phyloP scores from a whole-genome alignment of 2,888 invertebrate species.

The Nyleta sp. region DNA sequence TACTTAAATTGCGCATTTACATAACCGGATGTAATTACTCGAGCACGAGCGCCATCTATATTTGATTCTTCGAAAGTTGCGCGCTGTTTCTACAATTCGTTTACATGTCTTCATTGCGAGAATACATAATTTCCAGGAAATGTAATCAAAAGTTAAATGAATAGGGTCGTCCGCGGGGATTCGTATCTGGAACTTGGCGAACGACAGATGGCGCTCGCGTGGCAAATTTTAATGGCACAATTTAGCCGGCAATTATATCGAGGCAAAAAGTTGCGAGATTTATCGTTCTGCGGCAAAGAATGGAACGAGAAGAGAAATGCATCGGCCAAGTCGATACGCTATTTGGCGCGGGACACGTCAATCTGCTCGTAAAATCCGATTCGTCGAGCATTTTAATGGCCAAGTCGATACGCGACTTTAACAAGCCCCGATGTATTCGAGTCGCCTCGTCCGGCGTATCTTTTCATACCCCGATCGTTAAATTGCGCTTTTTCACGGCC shows the following conservation, averaged over 20 bases:
- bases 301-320: background rate
- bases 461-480: background rate
- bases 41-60: no score
- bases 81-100: slow-evolving; percentile 58
- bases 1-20: no score
- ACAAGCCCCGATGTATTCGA: slow-evolving; percentile 9
- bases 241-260: slow-evolving; percentile 5
- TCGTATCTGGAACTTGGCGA: background rate
- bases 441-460: background rate
- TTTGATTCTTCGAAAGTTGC: no score
- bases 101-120: slow-evolving; percentile 16
- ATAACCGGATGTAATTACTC: no score
- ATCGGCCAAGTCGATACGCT: background rate
- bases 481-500: background rate
- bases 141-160: slow-evolving; percentile 35
- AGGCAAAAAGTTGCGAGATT: background rate
- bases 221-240: slow-evolving; percentile 20
- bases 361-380: slow-evolving; percentile 15
- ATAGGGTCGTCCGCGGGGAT: slow-evolving; percentile 20
- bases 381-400: slow-evolving; percentile 10
- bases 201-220: slow-evolving; percentile 10
- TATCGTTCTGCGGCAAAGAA: background rate
- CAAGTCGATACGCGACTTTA: slow-evolving; percentile 16
- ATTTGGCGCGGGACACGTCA: slow-evolving; percentile 1
- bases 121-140: slow-evolving; percentile 14